Evolutionary conservation across 2,113 vertebrate genomes (phyloP).

Genomic region (Antechinus stuartii): DNA sequence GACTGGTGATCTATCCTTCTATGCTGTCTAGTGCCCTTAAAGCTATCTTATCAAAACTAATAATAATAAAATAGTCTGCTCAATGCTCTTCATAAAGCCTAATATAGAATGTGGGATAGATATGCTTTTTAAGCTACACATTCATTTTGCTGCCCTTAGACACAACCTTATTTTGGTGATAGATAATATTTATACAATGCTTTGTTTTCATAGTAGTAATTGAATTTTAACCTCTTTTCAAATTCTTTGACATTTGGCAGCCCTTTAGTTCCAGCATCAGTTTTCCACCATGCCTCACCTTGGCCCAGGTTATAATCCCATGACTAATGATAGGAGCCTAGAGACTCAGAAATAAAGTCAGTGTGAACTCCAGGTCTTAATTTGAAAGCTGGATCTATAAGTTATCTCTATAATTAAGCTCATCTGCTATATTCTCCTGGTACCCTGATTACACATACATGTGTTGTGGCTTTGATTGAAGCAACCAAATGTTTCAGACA

Average conservation of each 20-base stretch:
- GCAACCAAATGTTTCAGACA: slow-evolving; percentile 27
- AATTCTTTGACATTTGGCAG: slow-evolving; percentile 62
- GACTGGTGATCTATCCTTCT: too few species aligned
- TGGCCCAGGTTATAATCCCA: slow-evolving; percentile 47
- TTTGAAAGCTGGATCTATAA: slow-evolving; percentile 60
- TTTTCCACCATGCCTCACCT: slow-evolving; percentile 63
- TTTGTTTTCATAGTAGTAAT: slow-evolving; percentile 49
- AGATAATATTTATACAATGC: background rate
- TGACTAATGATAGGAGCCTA: slow-evolving; percentile 50
- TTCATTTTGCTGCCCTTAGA: slow-evolving; percentile 28
- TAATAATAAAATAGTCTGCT: background rate
- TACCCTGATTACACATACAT: slow-evolving; percentile 5
- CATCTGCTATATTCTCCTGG: slow-evolving; percentile 21
- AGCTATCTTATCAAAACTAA: too few species aligned
- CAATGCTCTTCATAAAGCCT: slow-evolving; percentile 42
- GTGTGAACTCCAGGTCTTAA: slow-evolving; percentile 47
- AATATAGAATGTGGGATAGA: slow-evolving; percentile 58
- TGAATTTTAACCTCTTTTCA: slow-evolving; percentile 58
- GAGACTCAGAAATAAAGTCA: slow-evolving; percentile 33
- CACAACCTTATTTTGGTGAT: slow-evolving; percentile 19
- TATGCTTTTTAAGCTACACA: background rate
- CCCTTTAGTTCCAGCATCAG: slow-evolving; percentile 67
- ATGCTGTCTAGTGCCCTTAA: too few species aligned
- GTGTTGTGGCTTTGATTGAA: slow-evolving; percentile 2
- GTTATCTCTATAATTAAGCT: slow-evolving; percentile 49